These are phyloP conservation scores for Zosterops borbonicus DNA, from an alignment of 2,113 vertebrate genomes.

Conservation along the genomic window DNA sequence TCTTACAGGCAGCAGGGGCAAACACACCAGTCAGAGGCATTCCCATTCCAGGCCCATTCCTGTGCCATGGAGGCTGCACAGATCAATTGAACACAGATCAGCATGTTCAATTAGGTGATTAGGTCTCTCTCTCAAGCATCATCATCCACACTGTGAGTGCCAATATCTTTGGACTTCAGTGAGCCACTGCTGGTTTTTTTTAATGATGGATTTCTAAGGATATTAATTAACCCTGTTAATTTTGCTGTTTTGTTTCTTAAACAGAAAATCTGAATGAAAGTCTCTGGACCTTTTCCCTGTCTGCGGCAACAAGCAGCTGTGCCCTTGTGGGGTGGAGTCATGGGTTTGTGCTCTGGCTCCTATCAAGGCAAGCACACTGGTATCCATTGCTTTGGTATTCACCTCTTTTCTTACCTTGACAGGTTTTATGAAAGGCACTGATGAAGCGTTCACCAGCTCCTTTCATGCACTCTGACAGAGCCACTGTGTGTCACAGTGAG, in stretches of 20 bases:
- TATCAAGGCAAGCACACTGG: fast-evolving
- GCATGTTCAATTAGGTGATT: fast-evolving
- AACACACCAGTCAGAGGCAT: not conserved
- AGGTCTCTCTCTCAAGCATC: not conserved
- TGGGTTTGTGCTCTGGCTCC: not conserved
- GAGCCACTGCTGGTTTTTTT: not conserved
- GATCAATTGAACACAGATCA: not conserved
- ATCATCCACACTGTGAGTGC: not conserved
- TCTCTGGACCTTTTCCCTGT: not conserved
- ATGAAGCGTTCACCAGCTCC: not conserved
- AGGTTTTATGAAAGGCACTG: not conserved
- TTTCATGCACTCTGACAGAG: not conserved
- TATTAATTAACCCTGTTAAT: constrained; percentile 14
- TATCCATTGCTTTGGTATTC: not conserved
- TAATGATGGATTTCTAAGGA: not conserved
- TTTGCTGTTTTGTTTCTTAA: not conserved
- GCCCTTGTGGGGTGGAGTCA: not conserved
- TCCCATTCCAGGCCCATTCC: not conserved
- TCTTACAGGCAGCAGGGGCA: not conserved
- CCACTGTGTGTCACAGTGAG: not conserved
- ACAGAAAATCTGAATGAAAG: not conserved
- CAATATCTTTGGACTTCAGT: not conserved
- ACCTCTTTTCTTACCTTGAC: not conserved
- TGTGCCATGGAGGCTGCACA: not conserved
- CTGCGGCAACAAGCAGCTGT: not conserved